Evolutionary conservation across 2,113 vertebrate species (phyloP).

Genomic region (Piaya cayana): DNA sequence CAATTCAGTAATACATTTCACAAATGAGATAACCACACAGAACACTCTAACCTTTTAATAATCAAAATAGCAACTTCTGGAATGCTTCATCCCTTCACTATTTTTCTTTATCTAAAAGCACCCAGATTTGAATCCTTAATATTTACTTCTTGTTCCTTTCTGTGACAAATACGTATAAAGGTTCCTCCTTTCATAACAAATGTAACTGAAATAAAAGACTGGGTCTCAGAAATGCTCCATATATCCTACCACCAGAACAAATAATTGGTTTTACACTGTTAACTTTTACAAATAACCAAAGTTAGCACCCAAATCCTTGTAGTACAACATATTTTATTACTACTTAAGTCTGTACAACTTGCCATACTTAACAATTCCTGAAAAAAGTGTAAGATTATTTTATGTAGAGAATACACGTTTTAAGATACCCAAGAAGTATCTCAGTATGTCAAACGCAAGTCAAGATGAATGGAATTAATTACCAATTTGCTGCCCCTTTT

Average conservation of each 20-base stretch:
- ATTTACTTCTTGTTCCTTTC: background rate
- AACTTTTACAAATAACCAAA: background rate
- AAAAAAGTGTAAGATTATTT: background rate
- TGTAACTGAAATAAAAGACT: background rate
- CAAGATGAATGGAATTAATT: background rate
- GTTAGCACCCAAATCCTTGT: background rate
- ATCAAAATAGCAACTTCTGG: background rate
- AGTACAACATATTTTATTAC: background rate
- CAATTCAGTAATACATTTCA: background rate
- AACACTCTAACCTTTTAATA: background rate
- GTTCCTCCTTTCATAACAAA: background rate
- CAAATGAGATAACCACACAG: rapidly evolving
- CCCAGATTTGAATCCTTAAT: background rate
- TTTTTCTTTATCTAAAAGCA: background rate
- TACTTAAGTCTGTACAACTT: background rate
- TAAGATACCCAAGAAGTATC: background rate
- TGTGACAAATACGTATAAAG: background rate
- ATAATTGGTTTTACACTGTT: background rate
- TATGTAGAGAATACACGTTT: background rate
- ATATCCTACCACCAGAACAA: background rate
- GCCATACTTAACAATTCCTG: background rate
- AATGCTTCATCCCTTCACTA: background rate
- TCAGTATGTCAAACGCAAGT: background rate
- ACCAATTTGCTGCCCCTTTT: background rate
- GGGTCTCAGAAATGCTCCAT: background rate